Evolutionary conservation across 2,797 vertebrate genomes (phyloP), one percentile per base, ranked within the genome.

Genomic region (Lacerta bilineata): DNA sequence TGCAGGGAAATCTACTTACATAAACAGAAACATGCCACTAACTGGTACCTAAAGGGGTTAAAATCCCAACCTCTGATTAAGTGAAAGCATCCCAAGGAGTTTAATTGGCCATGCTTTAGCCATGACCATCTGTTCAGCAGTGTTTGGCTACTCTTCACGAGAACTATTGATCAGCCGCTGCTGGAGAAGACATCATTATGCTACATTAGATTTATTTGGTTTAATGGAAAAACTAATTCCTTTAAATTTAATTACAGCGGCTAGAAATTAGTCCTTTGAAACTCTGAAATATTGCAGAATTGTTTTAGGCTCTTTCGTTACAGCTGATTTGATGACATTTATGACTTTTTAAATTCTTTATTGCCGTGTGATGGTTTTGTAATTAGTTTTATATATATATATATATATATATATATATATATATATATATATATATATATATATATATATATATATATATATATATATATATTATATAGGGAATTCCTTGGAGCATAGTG

Each of bases 181-280:
- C 93, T 94, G 36, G 39, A 93, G 90, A 95, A 93, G 92, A 91
- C 89, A 94, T 93, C 92, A 95, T 88, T 94, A 93, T 93, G 89
- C 87, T 93, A 86, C 93, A 94, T 95, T 94, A 94, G 92, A 95
- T 95, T 96, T 95, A 95, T 93, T 94, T 96, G 94, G 94, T 94
- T 94, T 94, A 94, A 94, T 90, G 89, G 90, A 95, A 94, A 84
- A 95, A 84, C 90, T 95, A 94, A 95, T 95, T 93, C 82, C 92
- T 95, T 95, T 92, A 95, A 93, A 96, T 95, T 93, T 95, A 96
- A 97, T 97, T 95, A 96, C 88, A 91, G 91, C 88, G 94, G 89
- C 91, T 87, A 90, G 90, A 85, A 64, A 93, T 90, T 93, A 84
- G 88, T 90, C 89, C 93, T 85, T 68, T 91, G 93, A 90, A 39